Conservation (phyloP, 2,113 vertebrate species). For the Ascaphus truei region DNA sequence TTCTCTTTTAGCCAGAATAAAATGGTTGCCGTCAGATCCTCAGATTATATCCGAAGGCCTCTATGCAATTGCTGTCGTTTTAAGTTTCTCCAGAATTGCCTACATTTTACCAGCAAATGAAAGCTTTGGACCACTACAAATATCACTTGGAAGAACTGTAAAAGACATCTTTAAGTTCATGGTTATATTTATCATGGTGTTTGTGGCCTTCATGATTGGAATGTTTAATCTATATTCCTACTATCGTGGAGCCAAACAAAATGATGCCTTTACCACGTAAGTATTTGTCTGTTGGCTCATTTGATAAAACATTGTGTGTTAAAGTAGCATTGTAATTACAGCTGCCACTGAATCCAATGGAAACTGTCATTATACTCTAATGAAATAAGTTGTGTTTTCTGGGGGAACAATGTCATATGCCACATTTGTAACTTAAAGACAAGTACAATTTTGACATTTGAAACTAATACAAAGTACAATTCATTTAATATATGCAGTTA, state of each 20-base stretch:
- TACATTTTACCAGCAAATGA: slow-evolving; percentile 95
- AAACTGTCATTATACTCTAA: too few relatives aligned
- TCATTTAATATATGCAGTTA: too few relatives aligned
- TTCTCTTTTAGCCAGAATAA: slow-evolving; percentile 76
- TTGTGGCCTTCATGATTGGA: slow-evolving; percentile 96
- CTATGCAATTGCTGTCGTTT: slow-evolving; percentile 90
- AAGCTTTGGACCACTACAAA: slow-evolving; percentile 92
- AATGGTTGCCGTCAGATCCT: slow-evolving; percentile 90
- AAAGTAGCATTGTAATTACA: too few relatives aligned
- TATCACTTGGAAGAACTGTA: slow-evolving; percentile 89
- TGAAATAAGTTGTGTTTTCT: too few relatives aligned
- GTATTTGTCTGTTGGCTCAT: slow-evolving; percentile 46
- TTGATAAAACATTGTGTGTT: too few relatives aligned
- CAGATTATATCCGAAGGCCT: slow-evolving; percentile 95
- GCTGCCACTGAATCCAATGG: too few relatives aligned
- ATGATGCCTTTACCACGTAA: slow-evolving; percentile 93
- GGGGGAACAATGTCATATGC: too few relatives aligned
- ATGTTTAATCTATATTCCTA: slow-evolving; percentile 97
- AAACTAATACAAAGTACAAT: too few relatives aligned
- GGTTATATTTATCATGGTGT: slow-evolving; percentile 96
- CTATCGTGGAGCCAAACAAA: slow-evolving; percentile 90
- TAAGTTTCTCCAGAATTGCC: slow-evolving; percentile 93
- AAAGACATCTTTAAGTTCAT: slow-evolving; percentile 98
- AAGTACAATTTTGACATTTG: too few relatives aligned
- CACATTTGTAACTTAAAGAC: too few relatives aligned